Evolutionary conservation across 2,113 vertebrate genomes (phyloP).

Genomic region (Merops nubicus): DNA sequence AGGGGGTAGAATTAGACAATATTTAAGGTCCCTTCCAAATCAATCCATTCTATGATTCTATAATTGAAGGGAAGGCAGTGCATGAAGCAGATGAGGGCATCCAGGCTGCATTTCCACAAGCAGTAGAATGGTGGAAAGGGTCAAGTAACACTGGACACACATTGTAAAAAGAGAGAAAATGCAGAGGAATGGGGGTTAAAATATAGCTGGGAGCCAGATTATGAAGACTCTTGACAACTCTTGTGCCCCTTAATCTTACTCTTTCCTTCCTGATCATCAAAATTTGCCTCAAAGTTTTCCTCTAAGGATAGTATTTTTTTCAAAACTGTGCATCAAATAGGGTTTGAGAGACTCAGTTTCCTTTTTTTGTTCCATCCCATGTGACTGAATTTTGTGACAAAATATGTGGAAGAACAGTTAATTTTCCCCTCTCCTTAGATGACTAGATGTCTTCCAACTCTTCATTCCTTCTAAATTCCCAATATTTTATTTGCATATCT

Average conservation of each 20-base stretch:
- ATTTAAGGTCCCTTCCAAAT: no score
- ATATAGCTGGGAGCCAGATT: not conserved
- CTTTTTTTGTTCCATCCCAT: not conserved
- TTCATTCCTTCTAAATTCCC: not conserved
- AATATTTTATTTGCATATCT: not conserved
- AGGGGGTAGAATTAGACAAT: no score
- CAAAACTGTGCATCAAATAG: not conserved
- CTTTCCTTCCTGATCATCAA: not conserved
- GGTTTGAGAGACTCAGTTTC: not conserved
- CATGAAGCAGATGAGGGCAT: accelerated
- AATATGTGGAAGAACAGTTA: not conserved
- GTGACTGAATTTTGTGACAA: not conserved
- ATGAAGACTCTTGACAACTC: not conserved
- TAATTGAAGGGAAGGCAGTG: not conserved
- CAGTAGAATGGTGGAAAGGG: not conserved
- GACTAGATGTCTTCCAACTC: not conserved
- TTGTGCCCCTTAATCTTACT: not conserved
- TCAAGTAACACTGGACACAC: not conserved
- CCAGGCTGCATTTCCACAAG: not conserved
- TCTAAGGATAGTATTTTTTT: not conserved
- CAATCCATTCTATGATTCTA: no score
- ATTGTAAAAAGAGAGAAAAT: not conserved
- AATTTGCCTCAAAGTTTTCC: not conserved
- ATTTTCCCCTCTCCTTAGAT: not conserved
- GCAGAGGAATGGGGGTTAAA: not conserved